These are phyloP conservation scores for Agrochola lychnidis DNA, from an alignment of 2,888 invertebrate species.

Conservation along the genomic window DNA sequence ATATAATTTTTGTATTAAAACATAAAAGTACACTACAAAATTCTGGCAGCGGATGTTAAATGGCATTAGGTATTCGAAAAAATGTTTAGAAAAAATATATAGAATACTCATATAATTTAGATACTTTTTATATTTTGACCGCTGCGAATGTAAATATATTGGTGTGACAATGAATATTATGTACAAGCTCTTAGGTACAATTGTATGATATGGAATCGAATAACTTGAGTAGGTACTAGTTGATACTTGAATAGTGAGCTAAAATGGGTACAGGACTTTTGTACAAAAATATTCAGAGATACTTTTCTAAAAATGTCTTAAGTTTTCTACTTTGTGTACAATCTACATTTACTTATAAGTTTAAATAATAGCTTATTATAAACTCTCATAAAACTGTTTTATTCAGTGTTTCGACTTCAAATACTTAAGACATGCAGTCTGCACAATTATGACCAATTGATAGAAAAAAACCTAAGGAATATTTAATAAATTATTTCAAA, in stretches of 20 bases:
- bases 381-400: slow-evolving; percentile 56
- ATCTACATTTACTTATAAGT: slow-evolving; percentile 62
- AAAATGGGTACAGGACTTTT: slow-evolving; percentile 77
- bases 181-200: slow-evolving; percentile 84
- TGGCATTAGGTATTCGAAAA: slow-evolving; percentile 72
- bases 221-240: slow-evolving; percentile 79
- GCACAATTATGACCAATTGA: slow-evolving; percentile 6
- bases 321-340: slow-evolving; percentile 57
- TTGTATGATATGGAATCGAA: slow-evolving; percentile 86
- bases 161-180: slow-evolving; percentile 76
- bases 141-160: slow-evolving; percentile 76
- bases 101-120: slow-evolving; percentile 67
- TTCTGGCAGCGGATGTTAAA: slow-evolving; percentile 65
- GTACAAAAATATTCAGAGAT: slow-evolving; percentile 86
- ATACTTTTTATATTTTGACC: slow-evolving; percentile 70
- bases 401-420: background rate
- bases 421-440: slow-evolving; percentile 4
- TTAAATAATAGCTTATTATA: slow-evolving; percentile 40
- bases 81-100: slow-evolving; percentile 83
- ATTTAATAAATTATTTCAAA: background rate
- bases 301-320: slow-evolving; percentile 76
- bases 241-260: slow-evolving; percentile 77
- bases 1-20: slow-evolving; percentile 13
- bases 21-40: slow-evolving; percentile 18
- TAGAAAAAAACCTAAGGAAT: background rate